Evolutionary conservation across 92 coral and sea anemone species (phyloP).

Genomic region (Desmophyllum pertusum): DNA sequence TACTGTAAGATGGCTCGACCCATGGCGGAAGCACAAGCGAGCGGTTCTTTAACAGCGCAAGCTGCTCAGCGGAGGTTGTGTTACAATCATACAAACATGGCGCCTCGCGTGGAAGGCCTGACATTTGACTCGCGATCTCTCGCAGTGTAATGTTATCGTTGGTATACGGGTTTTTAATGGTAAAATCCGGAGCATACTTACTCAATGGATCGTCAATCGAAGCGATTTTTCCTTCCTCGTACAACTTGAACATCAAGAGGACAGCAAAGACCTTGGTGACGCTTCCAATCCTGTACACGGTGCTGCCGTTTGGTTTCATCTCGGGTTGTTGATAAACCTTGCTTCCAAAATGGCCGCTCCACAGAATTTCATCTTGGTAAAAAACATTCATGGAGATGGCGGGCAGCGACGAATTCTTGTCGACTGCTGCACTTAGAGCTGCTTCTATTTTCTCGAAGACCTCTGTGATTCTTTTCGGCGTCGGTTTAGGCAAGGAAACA

Average conservation of each 20-base stretch:
- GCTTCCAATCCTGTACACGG: conserved; percentile 66
- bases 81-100: conserved; percentile 64
- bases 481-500: conserved; percentile 44
- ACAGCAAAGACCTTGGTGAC: conserved; percentile 68
- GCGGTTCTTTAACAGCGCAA: conserved; percentile 46
- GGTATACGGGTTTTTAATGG: conserved; percentile 52
- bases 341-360: conserved; percentile 62
- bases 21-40: conserved; percentile 65
- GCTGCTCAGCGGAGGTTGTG: conserved; percentile 62
- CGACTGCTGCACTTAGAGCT: conserved; percentile 30
- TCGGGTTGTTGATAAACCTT: conserved; percentile 40
- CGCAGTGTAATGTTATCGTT: conserved; percentile 63
- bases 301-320: conserved; percentile 38
- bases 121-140: conserved; percentile 71
- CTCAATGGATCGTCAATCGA: conserved; percentile 70
- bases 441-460: conserved; percentile 34
- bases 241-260: conserved; percentile 52
- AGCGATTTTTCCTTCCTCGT: conserved; percentile 56
- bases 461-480: conserved; percentile 39
- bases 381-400: conserved; percentile 60
- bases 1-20: conserved; percentile 75
- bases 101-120: conserved; percentile 81
- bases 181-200: conserved; percentile 68
- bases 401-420: conserved; percentile 33
- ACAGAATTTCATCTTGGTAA: conserved; percentile 46